Percentiles rank a stretch among this genome's conserved stretches.
Evolutionary conservation across 2,888 invertebrate genomes (phyloP).

Genomic region (Smittia aterrima): DNA sequence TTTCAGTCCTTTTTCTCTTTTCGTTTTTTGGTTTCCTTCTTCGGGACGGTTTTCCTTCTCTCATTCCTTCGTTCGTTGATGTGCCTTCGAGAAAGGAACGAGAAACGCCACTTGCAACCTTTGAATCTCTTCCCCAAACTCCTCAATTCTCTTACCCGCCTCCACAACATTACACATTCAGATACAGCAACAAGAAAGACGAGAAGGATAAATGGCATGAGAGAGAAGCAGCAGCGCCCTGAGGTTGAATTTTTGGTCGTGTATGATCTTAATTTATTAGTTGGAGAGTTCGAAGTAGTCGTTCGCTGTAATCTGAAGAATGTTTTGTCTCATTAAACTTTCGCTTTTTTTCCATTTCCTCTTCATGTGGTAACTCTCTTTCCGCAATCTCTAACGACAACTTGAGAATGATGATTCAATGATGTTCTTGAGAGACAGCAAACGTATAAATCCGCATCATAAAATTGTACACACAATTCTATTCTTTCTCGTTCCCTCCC

Average conservation of each 20-base stretch:
- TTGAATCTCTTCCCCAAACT: neutral
- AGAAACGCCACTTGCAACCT: too few relatives aligned
- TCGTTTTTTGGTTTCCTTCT: neutral
- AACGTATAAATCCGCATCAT: neutral
- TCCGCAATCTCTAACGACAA: too few relatives aligned
- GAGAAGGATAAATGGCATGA: constrained; percentile 20
- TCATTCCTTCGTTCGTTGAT: neutral
- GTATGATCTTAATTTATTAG: constrained; percentile 9
- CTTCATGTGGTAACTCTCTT: too few relatives aligned
- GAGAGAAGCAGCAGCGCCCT: neutral
- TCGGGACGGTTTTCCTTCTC: neutral
- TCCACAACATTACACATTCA: neutral
- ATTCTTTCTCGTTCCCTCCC: neutral
- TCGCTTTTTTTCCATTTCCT: too few relatives aligned
- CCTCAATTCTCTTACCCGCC: too few relatives aligned
- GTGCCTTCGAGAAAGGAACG: too few relatives aligned
- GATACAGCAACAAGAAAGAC: neutral
- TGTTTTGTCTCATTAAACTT: too few relatives aligned
- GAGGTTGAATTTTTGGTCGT: neutral
- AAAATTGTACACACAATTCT: neutral
- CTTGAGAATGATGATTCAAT: neutral
- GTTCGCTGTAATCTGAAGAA: neutral
- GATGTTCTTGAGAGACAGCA: neutral
- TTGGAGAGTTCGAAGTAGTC: neutral
- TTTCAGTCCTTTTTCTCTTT: constrained; percentile 1